phyloP scores from a whole-genome alignment of 2,113 vertebrate genomes.

The Scomber scombrus region DNA sequence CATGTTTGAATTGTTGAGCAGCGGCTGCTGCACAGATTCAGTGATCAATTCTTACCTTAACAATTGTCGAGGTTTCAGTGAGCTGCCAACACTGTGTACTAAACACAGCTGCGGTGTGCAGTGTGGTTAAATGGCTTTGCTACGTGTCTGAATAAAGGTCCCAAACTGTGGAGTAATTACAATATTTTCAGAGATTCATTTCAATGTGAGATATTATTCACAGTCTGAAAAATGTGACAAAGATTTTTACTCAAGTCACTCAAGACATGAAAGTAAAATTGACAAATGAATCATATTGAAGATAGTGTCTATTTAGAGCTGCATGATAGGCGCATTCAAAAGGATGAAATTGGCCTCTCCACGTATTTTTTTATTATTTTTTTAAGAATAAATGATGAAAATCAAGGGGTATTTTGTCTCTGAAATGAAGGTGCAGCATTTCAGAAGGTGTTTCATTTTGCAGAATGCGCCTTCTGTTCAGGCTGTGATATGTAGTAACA shows the following conservation, averaged over 20 bases:
- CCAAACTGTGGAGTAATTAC: constrained; percentile 43
- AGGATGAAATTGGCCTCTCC: not conserved
- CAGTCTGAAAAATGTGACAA: constrained; percentile 1
- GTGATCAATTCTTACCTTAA: constrained; percentile 52
- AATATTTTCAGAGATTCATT: constrained; percentile 30
- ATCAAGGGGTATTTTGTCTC: not conserved
- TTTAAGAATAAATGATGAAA: not conserved
- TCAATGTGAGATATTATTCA: constrained; percentile 28
- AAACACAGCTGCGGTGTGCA: constrained; percentile 58
- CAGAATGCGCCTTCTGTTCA: not conserved
- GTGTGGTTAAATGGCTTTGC: constrained; percentile 51
- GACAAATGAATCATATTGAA: constrained; percentile 3
- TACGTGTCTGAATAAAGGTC: constrained; percentile 37
- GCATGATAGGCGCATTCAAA: not conserved
- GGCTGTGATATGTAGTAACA: constrained; percentile 13
- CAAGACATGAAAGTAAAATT: constrained; percentile 17
- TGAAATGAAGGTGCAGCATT: not conserved
- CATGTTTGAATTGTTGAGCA: constrained; percentile 11
- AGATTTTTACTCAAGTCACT: constrained; percentile 7
- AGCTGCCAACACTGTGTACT: constrained; percentile 46
- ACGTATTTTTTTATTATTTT: not conserved
- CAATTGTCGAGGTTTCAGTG: constrained; percentile 35
- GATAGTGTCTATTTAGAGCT: not conserved
- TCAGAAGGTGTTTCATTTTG: not conserved
- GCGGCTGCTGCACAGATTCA: constrained; percentile 28